Evolutionary conservation across 1,140 invertebrate genomes (phyloP), one percentile per base, ranked within the genome.

Genomic region (Cecropterus lyciades): DNA sequence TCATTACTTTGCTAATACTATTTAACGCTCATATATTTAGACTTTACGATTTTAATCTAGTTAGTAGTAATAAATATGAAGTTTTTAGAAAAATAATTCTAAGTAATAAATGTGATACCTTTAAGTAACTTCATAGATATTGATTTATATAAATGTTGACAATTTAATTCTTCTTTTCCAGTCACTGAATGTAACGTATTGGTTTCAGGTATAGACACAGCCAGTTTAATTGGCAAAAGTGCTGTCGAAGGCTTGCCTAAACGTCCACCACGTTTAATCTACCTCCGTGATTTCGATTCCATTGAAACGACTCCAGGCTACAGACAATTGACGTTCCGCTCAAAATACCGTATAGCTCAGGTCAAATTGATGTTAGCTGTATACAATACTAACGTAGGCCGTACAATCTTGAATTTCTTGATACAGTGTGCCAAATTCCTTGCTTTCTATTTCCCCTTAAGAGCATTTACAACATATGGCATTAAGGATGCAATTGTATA

Each of bases 221-320:
- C 55, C 6, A 30, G 43, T 4, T 33, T 80, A 13, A 49, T 80
- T 24, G 24, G 68, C 65, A 71, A 74, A 30, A 62, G 68, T 11
- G 48, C 64, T 9, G 55, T 78, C 16, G 65, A 73, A 11, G 70
- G 60, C 14, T 30, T 72, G 10, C 43, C 56, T 9, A 56, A 73
- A 0, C n/a, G 30, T 9, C 42, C 63, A 8, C 65, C 69, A 2
- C 48, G 66, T 8, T 13, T 67, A 1, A 27, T 70, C 0, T 78
- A 76, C 16, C 27, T 69, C 20, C 70, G 57, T 40, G 73, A 80
- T 33, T 80, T 66, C 52, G 71, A 80, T 16, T 43, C 49, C 0
- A 7, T 80, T 0, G 70, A 74, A 0, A 30, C 42, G 0, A 42
- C 62, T 0, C 78, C 78, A 1, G 67, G 48, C 0, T 76, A 74